Base-by-base conservation (phyloP, 2,797 vertebrate genomes). In the Oreochromis grahami region DNA sequence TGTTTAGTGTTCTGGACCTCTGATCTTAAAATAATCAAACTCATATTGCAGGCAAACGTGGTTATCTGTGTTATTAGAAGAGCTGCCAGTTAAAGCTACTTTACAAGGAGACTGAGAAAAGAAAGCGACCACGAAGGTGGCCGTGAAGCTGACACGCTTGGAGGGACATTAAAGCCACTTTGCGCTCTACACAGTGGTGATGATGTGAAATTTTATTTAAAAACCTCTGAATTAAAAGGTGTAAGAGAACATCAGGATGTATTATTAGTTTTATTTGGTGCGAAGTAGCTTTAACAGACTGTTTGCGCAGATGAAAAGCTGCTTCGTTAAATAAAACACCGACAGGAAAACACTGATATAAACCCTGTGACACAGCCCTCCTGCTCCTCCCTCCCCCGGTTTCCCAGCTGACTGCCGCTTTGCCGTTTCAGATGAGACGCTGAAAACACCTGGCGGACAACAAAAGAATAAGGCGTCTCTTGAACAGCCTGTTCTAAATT, bases 401-500 rank as follows among this genome's bases (percentile, higher is more conserved):
- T 77, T 78, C 90, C 91, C 90, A 84, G 83, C 88, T 88, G 93
- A 89, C 41, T 21, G 84, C 87, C 17, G 87, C 86, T 80, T 87
- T 89, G 78, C 79, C 82, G 43, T 65, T 81, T 81, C 76, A 87
- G 79, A 83, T 26, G 8, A 86, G 82, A 84, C 76, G 41, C 17
- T 87, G 76, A 87, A 91, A 88, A 94, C 87, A 90, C 89, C 91
- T 91, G 90, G 79, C 41, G 45, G 72, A 68, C n/a, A 80, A 86
- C 86, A 83, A 78, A 88, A 86, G 88, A 90, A 88, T 77, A 58
- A 90, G 80, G 89, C 24, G 29, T 78, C 91, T 93, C 87, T 87
- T 85, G 43, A 92, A 89, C 83, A 84, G 53, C 29, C 80, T 34
- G 91, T 91, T 92, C 91, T 91, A 91, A 91, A 93, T 90, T 68